Percentiles rank a stretch among this genome's conserved stretches.
phyloP scores from a whole-genome alignment of 2,888 invertebrate species.

The Frankliniella fusca region DNA sequence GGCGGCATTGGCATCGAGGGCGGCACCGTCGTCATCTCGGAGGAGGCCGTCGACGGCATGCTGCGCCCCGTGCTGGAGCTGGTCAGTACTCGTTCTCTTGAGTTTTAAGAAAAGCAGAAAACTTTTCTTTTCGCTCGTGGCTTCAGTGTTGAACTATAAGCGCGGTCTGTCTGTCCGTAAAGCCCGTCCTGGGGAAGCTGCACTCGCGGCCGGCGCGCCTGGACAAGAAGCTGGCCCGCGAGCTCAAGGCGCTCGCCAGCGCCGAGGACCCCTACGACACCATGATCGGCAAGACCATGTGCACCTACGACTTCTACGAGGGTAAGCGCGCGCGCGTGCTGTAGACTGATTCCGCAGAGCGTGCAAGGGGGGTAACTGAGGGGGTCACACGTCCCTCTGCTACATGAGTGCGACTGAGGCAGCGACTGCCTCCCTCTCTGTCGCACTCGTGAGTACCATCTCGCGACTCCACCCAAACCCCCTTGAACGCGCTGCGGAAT shows the following conservation, averaged over 20 bases:
- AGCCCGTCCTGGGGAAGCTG: constrained; percentile 81
- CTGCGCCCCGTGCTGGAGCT: constrained; percentile 75
- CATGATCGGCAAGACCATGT: constrained; percentile 87
- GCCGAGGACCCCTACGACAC: constrained; percentile 81
- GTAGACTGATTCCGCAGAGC: no score
- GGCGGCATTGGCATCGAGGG: constrained; percentile 90
- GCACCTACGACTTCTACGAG: constrained; percentile 97
- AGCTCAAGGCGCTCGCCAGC: constrained; percentile 70
- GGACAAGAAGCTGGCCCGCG: constrained; percentile 73
- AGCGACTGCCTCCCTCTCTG: no score
- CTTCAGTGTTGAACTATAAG: not conserved
- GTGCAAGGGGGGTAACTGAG: no score
- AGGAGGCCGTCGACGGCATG: constrained; percentile 85
- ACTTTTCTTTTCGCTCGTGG: not conserved
- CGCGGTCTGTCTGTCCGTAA: constrained; percentile 36
- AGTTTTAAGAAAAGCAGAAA: not conserved
- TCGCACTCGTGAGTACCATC: no score
- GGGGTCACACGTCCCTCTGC: no score
- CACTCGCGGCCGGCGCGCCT: constrained; percentile 77
- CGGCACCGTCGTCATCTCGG: constrained; percentile 90
- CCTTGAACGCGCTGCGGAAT: no score
- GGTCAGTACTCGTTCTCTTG: constrained; percentile 54
- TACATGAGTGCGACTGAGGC: no score
- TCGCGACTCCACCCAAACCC: not conserved
- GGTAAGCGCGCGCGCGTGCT: no score